Evolutionary conservation across 2,888 invertebrate species (phyloP).

Genomic region (Drosophila subsilvestris): DNA sequence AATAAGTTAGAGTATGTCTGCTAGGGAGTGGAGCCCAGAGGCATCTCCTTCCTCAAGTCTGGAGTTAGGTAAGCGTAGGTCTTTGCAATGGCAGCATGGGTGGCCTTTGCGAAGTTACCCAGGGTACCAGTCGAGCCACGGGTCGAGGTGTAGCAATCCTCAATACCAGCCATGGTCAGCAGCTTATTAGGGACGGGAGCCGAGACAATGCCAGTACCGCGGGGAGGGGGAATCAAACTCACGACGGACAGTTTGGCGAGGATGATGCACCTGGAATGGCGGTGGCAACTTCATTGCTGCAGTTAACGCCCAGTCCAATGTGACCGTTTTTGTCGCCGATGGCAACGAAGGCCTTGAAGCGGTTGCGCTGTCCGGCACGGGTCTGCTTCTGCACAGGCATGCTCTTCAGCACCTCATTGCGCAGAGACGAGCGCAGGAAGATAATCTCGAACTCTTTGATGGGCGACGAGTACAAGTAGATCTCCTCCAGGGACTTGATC

Average conservation of each 20-base stretch:
- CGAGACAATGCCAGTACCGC: constrained; percentile 99
- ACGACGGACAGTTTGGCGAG: constrained; percentile 99
- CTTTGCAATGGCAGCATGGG: constrained; percentile 99
- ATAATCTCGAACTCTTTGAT: constrained; percentile 99
- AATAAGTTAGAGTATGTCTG: constrained; percentile 97
- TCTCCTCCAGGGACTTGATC: constrained; percentile 97
- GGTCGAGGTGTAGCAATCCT: constrained; percentile 99
- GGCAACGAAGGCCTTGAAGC: constrained; percentile 98
- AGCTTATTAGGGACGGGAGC: constrained; percentile 99
- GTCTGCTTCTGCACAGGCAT: constrained; percentile 99
- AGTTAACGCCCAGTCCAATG: constrained; percentile 99
- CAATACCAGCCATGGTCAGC: constrained; percentile 99
- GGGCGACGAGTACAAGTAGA: constrained; percentile 98
- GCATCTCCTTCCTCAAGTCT: constrained; percentile 99
- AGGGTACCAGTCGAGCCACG: constrained; percentile 98
- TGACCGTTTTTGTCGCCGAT: constrained; percentile 99
- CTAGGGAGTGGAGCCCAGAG: constrained; percentile 96
- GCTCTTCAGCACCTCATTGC: constrained; percentile 99
- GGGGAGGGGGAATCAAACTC: constrained; percentile 99
- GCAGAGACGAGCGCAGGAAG: constrained; percentile 95
- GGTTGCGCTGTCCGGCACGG: constrained; percentile 99
- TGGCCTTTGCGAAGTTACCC: constrained; percentile 99
- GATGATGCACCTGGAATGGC: constrained; percentile 99
- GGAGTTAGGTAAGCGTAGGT: constrained; percentile 99
- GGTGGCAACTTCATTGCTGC: constrained; percentile 99